A percentile compares a stretch with the other conserved stretches of the same genome.
Conservation (phyloP, 2,797 vertebrate genomes). For the Macropus fuliginosus region DNA sequence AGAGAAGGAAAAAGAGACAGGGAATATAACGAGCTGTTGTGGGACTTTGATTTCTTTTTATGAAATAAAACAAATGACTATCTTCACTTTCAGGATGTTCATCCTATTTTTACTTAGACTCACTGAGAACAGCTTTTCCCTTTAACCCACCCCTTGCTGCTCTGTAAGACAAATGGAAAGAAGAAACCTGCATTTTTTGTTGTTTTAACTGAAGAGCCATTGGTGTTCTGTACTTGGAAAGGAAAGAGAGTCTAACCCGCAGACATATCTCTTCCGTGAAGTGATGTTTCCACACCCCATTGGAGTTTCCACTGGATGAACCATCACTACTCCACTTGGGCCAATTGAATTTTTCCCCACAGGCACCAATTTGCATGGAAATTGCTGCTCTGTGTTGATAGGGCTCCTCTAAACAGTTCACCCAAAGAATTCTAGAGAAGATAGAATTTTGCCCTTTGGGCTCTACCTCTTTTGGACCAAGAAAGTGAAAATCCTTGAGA, state of each 20-base stretch:
- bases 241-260: constrained; percentile 59
- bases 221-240: constrained; percentile 15
- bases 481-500: constrained; percentile 67
- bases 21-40: not conserved
- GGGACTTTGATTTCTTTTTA: not conserved
- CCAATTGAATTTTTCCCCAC: constrained; percentile 55
- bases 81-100: constrained; percentile 54
- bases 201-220: constrained; percentile 17
- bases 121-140: constrained; percentile 46
- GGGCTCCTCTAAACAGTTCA: constrained; percentile 71
- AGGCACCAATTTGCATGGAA: constrained; percentile 75
- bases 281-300: constrained; percentile 51
- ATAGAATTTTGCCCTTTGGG: constrained; percentile 70
- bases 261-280: constrained; percentile 48
- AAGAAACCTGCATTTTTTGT: not conserved
- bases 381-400: constrained; percentile 66
- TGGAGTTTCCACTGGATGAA: constrained; percentile 20
- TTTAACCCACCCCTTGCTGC: constrained; percentile 60
- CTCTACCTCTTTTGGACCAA: constrained; percentile 65
- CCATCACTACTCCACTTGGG: constrained; percentile 12
- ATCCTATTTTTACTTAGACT: constrained; percentile 64
- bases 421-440: constrained; percentile 61
- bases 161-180: constrained; percentile 22
- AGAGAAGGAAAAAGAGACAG: not conserved
- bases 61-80: constrained; percentile 45